Evolutionary conservation across 2,113 vertebrate species (phyloP), one percentile per base, ranked within the genome.

Genomic region (Megaceryle maxima): DNA sequence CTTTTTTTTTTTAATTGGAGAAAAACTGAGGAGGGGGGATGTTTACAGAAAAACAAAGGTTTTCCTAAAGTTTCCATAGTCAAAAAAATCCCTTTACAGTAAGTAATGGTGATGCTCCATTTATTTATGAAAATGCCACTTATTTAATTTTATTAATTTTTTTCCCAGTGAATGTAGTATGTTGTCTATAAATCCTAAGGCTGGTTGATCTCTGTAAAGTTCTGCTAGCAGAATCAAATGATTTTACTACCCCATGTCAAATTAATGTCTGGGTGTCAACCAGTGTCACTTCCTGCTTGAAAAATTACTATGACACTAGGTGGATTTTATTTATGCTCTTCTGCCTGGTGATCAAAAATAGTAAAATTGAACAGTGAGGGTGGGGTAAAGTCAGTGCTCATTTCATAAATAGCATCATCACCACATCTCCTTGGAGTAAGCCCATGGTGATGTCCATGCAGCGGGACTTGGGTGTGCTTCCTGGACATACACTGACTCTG

Each of bases 241-340:
- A 59, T 94, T 96, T 96, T 93, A 93, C 59, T 90, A 44, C 62
- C 31, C 29, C 11, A 3, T 53, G 76, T 88, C 89, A 94, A 92
- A 75, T 92, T 96, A 97, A 97, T 92, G 68, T 17, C 50, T 84
- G 92, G 92, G 94, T 89, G 96, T 97, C 83, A 83, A 96, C 92
- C 69, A 37, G 55, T 91, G 90, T 95, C 91, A 89, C 80, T 93
- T 96, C 89, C 95, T 93, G 53, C 80, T 46, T 76, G 62, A 96
- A 84, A 88, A 96, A 76, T 67, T 63, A 35, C 63, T 8, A 2
- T 57, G 72, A 50, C 64, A 73, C 83, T 78, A 63, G 64, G 26
- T 13, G 15, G 28, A 72, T 60, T 85, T 92, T 88, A 82, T 91
- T 94, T 91, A 82, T 83, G 68, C n/a, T 88, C 89, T 82, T 70